phyloP scores from a whole-genome alignment of 1,140 invertebrate genomes.

The Lepidostoma basale region DNA sequence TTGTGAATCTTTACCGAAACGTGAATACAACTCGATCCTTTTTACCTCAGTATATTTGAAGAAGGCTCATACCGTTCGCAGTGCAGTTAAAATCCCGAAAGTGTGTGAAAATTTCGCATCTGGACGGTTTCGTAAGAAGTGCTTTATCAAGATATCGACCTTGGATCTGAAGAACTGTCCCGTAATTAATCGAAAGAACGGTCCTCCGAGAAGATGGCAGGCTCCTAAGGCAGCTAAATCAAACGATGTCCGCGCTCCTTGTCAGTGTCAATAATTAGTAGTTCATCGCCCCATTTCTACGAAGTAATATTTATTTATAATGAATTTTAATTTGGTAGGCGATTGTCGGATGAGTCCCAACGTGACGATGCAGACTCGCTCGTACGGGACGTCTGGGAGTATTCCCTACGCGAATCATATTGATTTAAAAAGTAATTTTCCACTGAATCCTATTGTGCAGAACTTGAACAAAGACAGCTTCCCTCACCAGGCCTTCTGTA shows the following conservation, averaged over 20 bases:
- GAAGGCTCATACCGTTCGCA: background rate
- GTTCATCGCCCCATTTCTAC: slow-evolving; percentile 9
- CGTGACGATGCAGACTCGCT: background rate
- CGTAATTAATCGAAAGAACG: background rate
- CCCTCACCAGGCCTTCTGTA: no score
- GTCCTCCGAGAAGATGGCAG: background rate
- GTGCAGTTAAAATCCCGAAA: background rate
- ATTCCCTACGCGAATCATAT: background rate
- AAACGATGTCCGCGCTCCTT: background rate
- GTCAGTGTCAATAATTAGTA: no score
- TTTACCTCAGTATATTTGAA: background rate
- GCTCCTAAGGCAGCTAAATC: background rate
- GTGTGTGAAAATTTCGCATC: slow-evolving; percentile 19
- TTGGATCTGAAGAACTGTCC: slow-evolving; percentile 26
- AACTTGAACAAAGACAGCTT: no score
- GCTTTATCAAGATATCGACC: slow-evolving; percentile 18
- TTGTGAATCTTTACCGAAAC: slow-evolving; percentile 21
- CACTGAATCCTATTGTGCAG: background rate
- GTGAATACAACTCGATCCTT: background rate
- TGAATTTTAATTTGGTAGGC: slow-evolving; percentile 8
- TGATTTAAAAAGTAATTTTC: background rate
- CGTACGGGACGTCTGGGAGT: background rate
- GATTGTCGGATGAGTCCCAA: background rate
- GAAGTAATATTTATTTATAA: slow-evolving; percentile 6
- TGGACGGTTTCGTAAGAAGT: slow-evolving; percentile 36